Percentiles rank a stretch among this genome's conserved stretches.
These are phyloP conservation scores for Anableps anableps DNA, from an alignment of 2,797 vertebrate species.

Conservation along the genomic window DNA sequence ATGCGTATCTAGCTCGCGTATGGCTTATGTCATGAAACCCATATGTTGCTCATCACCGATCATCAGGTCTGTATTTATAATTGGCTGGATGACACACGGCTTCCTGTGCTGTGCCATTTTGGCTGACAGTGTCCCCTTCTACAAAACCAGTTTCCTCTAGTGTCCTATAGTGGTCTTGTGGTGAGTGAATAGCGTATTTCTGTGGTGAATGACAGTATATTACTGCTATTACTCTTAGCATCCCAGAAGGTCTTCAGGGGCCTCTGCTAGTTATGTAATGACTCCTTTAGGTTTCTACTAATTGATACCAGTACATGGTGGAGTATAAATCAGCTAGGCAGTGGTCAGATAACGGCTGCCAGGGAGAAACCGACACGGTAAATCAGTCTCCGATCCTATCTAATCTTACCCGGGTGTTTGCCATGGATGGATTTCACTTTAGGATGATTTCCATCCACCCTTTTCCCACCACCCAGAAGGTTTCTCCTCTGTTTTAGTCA, in stretches of 20 bases:
- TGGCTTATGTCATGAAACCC: slow-evolving; percentile 42
- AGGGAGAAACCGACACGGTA: slow-evolving; percentile 76
- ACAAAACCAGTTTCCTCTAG: slow-evolving; percentile 70
- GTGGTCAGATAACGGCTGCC: slow-evolving; percentile 79
- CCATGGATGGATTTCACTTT: slow-evolving; percentile 74
- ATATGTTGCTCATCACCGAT: slow-evolving; percentile 61
- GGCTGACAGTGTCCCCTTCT: slow-evolving; percentile 56
- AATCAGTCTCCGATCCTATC: slow-evolving; percentile 76
- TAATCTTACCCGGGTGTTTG: slow-evolving; percentile 69
- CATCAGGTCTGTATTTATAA: slow-evolving; percentile 47
- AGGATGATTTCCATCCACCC: slow-evolving; percentile 63
- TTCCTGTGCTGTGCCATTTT: slow-evolving; percentile 57
- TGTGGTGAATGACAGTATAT: slow-evolving; percentile 80
- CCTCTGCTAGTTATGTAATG: slow-evolving; percentile 74
- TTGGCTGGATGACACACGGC: slow-evolving; percentile 55
- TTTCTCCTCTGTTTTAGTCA: slow-evolving; percentile 44
- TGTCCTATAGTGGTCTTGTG: slow-evolving; percentile 75
- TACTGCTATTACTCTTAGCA: slow-evolving; percentile 74
- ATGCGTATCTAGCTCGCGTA: slow-evolving; percentile 28
- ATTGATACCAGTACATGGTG: slow-evolving; percentile 74
- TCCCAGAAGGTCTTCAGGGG: slow-evolving; percentile 70
- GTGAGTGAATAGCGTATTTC: slow-evolving; percentile 71
- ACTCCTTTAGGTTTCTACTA: slow-evolving; percentile 77
- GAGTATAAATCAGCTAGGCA: slow-evolving; percentile 74
- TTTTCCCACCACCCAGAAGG: slow-evolving; percentile 59